phyloP scores from a whole-genome alignment of 64 coral and sea anemone genomes.

The Cladopsammia gracilis region DNA sequence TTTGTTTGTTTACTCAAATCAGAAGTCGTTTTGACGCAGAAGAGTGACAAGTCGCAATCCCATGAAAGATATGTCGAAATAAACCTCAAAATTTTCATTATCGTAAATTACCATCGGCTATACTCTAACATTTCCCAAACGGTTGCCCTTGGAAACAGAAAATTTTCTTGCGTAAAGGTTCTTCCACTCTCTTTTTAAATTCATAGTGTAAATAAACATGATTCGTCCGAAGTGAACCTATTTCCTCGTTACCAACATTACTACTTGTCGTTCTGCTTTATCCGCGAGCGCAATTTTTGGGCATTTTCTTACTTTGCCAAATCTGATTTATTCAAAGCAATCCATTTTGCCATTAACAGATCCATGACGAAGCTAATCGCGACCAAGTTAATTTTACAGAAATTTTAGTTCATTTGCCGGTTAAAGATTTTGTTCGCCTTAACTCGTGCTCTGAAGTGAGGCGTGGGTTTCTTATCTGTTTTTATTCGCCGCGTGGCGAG shows the following conservation, averaged over 20 bases:
- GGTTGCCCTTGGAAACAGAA: conserved; percentile 35
- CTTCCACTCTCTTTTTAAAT: background rate
- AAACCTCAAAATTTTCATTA: conserved; percentile 29
- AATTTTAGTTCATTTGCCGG: background rate
- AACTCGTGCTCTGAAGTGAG: background rate
- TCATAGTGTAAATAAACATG: background rate
- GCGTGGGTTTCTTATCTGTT: background rate
- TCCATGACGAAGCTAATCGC: background rate
- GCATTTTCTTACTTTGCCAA: background rate
- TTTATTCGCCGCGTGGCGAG: background rate
- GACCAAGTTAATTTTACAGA: background rate
- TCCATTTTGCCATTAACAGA: conserved; percentile 4
- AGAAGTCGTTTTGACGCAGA: background rate
- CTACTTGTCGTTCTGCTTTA: background rate
- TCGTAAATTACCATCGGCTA: conserved; percentile 4
- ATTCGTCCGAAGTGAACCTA: background rate
- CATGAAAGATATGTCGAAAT: conserved; percentile 35
- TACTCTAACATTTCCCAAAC: conserved; percentile 13
- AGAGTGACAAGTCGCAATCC: conserved; percentile 20
- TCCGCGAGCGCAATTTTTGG: background rate
- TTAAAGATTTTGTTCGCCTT: background rate
- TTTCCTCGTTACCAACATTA: background rate
- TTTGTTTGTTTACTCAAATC: conserved; percentile 23
- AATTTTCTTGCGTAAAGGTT: background rate
- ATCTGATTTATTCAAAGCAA: background rate